Percentiles rank a stretch among this genome's conserved stretches.
These are phyloP conservation scores for Melikaiella ostensackeni DNA, from an alignment of 2,888 invertebrate species.

Conservation along the genomic window DNA sequence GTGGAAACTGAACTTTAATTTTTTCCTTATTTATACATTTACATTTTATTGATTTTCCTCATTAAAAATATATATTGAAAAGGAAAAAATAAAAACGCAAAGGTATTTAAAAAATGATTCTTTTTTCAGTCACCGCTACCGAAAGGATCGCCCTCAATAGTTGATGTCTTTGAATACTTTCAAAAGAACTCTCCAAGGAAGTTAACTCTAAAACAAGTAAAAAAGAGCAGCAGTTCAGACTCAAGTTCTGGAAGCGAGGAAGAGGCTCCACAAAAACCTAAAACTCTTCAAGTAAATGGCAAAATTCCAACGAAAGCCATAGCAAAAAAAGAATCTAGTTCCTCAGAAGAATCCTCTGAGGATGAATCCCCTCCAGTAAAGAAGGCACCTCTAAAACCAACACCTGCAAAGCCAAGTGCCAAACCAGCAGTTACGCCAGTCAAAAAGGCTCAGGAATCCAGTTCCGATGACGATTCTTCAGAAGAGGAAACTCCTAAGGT, in stretches of 20 bases:
- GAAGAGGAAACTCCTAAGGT: conserved; percentile 58
- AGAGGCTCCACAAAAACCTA: conserved; percentile 65
- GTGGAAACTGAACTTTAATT: too few species aligned
- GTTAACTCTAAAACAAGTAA: conserved; percentile 70
- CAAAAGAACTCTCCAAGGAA: conserved; percentile 79
- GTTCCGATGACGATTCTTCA: conserved; percentile 63
- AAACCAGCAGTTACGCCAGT: conserved; percentile 42
- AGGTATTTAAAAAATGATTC: background rate
- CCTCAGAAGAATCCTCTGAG: conserved; percentile 65
- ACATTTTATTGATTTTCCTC: too few species aligned
- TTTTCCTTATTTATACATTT: too few species aligned
- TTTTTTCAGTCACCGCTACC: conserved; percentile 81
- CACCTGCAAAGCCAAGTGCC: conserved; percentile 23
- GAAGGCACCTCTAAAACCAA: conserved; percentile 27
- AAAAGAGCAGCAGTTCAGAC: conserved; percentile 69
- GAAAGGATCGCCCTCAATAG: conserved; percentile 83
- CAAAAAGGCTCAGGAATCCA: conserved; percentile 61
- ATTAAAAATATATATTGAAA: too few species aligned
- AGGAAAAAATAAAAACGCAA: too few species aligned
- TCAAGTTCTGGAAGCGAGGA: conserved; percentile 74
- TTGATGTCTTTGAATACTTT: conserved; percentile 81
- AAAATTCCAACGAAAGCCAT: conserved; percentile 50
- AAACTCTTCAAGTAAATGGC: conserved; percentile 63
- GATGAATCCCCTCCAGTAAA: conserved; percentile 57
- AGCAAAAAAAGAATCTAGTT: conserved; percentile 57